Conservation (phyloP, 2,113 vertebrate species). For the Anoplopoma fimbria region DNA sequence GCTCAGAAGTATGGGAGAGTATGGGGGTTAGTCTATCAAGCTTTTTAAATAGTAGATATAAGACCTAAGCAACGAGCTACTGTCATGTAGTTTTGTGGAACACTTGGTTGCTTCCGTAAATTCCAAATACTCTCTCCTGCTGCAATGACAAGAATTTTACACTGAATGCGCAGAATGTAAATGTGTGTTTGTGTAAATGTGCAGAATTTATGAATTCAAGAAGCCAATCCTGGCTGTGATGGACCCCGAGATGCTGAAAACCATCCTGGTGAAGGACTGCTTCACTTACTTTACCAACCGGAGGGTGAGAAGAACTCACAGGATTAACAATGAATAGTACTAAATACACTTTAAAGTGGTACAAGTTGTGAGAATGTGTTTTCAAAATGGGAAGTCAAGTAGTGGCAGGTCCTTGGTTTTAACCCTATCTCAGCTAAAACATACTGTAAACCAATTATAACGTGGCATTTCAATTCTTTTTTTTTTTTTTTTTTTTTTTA, state of each 20-base stretch:
- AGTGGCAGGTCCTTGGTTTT: background rate
- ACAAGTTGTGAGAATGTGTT: background rate
- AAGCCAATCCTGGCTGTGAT: constrained; percentile 50
- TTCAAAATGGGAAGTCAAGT: background rate
- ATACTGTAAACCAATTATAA: too few relatives aligned
- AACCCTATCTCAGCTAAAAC: too few relatives aligned
- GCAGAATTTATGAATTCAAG: constrained; percentile 52
- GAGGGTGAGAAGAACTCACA: constrained; percentile 48
- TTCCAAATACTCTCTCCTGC: background rate
- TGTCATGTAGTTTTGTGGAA: background rate
- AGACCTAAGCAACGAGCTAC: background rate
- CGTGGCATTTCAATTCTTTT: too few relatives aligned
- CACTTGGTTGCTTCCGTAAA: background rate
- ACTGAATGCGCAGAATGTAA: background rate
- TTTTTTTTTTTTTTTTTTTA: too few relatives aligned
- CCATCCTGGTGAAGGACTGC: constrained; percentile 68
- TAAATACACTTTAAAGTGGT: background rate
- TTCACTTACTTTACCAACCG: constrained; percentile 68
- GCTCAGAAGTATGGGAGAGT: constrained; percentile 52
- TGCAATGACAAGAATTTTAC: background rate
- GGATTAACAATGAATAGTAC: background rate
- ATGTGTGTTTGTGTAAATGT: constrained; percentile 31
- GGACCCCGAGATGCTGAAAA: constrained; percentile 64
- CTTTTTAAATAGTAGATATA: background rate
- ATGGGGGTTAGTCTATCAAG: constrained; percentile 55